phyloP scores from a whole-genome alignment of 2,797 vertebrate genomes.

The Morus bassanus region DNA sequence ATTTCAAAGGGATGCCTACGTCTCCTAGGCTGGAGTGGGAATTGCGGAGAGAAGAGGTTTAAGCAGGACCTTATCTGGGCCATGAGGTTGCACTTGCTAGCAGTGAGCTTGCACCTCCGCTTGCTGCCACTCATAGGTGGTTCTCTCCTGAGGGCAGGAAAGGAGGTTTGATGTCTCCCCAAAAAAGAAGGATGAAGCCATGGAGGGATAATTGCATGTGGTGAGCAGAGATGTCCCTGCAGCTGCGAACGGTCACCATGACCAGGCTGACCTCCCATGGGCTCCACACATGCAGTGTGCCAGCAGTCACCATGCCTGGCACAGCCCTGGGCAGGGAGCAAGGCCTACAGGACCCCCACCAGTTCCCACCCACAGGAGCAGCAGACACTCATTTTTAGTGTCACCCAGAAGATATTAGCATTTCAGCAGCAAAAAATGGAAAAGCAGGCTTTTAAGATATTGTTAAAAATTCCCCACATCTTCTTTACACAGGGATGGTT shows the following conservation, averaged over 20 bases:
- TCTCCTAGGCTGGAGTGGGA: neutral
- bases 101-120: neutral
- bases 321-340: neutral
- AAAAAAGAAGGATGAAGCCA: neutral
- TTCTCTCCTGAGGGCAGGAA: neutral
- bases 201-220: neutral
- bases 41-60: neutral
- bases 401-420: neutral
- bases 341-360: neutral
- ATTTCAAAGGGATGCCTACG: neutral
- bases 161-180: neutral
- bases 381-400: neutral
- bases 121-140: fast-evolving
- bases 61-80: neutral
- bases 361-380: neutral
- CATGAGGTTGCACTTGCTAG: neutral
- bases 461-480: neutral
- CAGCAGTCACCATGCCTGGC: neutral
- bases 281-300: neutral
- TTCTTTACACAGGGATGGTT: neutral
- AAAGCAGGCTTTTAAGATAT: neutral
- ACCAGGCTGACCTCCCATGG: neutral
- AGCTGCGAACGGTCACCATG: neutral
- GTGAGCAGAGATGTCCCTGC: neutral
- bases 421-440: neutral